phyloP scores from a whole-genome alignment of 2,888 invertebrate species.

The Maniola hyperantus region DNA sequence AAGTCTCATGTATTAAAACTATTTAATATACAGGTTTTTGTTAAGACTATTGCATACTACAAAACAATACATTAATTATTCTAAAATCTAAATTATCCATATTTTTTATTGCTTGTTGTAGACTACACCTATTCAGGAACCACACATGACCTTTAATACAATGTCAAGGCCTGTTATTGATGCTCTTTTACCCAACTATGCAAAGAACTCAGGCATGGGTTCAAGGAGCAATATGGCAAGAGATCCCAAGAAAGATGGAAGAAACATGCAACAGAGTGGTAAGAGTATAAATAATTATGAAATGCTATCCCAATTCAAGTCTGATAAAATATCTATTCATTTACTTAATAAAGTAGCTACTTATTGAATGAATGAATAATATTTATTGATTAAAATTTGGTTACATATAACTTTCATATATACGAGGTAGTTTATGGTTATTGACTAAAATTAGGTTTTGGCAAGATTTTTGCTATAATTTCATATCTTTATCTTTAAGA shows the following conservation, averaged over 20 bases:
- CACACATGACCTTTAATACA: conserved; percentile 57
- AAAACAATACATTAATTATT: background rate
- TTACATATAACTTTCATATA: too few relatives aligned
- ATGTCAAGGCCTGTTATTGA: conserved; percentile 70
- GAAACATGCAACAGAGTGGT: conserved; percentile 62
- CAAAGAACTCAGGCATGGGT: conserved; percentile 61
- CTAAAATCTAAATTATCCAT: background rate
- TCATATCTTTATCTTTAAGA: too few relatives aligned
- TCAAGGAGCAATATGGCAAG: conserved; percentile 61
- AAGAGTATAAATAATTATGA: conserved; percentile 37
- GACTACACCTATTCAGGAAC: conserved; percentile 71
- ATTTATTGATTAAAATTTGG: too few relatives aligned
- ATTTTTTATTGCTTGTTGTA: conserved; percentile 41
- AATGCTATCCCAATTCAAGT: background rate
- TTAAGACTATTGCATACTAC: background rate
- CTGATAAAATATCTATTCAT: too few relatives aligned
- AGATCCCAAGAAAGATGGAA: conserved; percentile 71
- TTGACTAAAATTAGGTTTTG: too few relatives aligned
- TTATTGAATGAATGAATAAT: too few relatives aligned
- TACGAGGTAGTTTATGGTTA: too few relatives aligned
- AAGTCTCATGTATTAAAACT: too few relatives aligned
- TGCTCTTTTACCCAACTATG: conserved; percentile 67
- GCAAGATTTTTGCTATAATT: too few relatives aligned
- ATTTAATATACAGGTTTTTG: too few relatives aligned
- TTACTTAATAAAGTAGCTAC: too few relatives aligned